These are phyloP conservation scores for Pyrgilauda ruficollis DNA, from an alignment of 2,113 vertebrate genomes.

Conservation along the genomic window DNA sequence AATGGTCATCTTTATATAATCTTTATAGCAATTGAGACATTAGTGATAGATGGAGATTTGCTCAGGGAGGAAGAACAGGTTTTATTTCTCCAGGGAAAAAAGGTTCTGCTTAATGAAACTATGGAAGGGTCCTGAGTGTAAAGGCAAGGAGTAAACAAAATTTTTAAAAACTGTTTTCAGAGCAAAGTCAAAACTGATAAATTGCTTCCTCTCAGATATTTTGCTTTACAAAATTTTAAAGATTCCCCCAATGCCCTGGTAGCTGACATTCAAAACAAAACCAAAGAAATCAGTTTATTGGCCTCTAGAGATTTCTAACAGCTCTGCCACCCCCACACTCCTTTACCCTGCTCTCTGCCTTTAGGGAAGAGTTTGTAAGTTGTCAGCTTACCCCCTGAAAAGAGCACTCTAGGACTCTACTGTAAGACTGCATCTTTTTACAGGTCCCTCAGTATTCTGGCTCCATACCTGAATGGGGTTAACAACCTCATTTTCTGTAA, in stretches of 20 bases:
- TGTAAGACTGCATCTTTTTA: neutral
- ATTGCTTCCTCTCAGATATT: neutral
- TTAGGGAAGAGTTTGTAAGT: neutral
- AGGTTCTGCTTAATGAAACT: neutral
- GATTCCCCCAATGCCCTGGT: neutral
- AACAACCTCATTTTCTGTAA: neutral
- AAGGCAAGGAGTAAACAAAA: neutral
- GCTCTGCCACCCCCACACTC: fast-evolving
- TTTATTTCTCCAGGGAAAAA: neutral
- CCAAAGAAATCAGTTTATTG: neutral
- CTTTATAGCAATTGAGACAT: neutral
- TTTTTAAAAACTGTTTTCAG: neutral
- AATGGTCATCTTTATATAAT: neutral
- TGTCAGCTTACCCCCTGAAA: neutral
- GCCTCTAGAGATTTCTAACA: neutral
- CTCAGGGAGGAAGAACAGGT: neutral
- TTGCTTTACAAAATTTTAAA: neutral
- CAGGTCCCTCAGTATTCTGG: neutral
- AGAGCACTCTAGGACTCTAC: neutral
- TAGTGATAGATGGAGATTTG: neutral
- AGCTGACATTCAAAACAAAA: neutral
- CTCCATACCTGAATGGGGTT: neutral
- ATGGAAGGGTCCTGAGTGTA: neutral
- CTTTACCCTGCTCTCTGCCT: neutral
- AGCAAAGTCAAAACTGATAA: neutral